Evolutionary conservation across 2,797 vertebrate genomes (phyloP).

Genomic region (Amblyopsis hoosieri): DNA sequence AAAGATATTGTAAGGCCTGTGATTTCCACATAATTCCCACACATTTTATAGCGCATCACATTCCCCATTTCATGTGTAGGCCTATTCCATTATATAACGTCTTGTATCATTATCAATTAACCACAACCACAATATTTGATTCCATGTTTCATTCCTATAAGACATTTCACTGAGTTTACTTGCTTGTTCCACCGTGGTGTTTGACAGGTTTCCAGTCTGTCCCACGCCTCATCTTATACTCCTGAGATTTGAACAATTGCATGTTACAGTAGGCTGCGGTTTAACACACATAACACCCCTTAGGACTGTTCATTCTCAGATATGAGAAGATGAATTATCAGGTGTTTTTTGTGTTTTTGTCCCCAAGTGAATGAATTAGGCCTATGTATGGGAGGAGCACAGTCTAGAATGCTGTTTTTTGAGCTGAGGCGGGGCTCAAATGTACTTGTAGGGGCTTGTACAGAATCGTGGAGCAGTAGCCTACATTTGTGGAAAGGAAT

Average conservation of each 20-base stretch:
- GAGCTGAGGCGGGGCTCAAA: constrained; percentile 16
- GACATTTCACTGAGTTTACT: too few species aligned
- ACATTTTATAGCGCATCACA: too few species aligned
- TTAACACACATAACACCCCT: constrained; percentile 7
- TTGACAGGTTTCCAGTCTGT: too few species aligned
- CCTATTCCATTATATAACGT: too few species aligned
- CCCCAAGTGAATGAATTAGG: neutral
- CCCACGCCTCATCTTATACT: neutral
- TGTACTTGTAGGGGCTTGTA: constrained; percentile 36
- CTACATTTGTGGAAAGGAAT: neutral
- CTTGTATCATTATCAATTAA: too few species aligned
- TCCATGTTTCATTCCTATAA: too few species aligned
- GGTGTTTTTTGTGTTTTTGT: constrained; percentile 1
- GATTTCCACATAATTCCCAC: too few species aligned
- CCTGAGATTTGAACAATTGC: neutral
- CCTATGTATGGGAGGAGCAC: constrained; percentile 14
- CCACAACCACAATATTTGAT: too few species aligned
- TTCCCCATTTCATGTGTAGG: too few species aligned
- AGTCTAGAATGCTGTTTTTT: neutral
- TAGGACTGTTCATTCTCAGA: constrained; percentile 7
- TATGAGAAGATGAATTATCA: neutral
- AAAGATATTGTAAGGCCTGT: too few species aligned
- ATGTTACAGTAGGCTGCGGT: constrained; percentile 2
- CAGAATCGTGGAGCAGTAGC: neutral
- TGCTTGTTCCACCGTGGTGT: too few species aligned